A percentile compares a stretch with the other conserved stretches of the same genome.
Evolutionary conservation across 2,113 vertebrate species (phyloP).

Genomic region (Meles meles): DNA sequence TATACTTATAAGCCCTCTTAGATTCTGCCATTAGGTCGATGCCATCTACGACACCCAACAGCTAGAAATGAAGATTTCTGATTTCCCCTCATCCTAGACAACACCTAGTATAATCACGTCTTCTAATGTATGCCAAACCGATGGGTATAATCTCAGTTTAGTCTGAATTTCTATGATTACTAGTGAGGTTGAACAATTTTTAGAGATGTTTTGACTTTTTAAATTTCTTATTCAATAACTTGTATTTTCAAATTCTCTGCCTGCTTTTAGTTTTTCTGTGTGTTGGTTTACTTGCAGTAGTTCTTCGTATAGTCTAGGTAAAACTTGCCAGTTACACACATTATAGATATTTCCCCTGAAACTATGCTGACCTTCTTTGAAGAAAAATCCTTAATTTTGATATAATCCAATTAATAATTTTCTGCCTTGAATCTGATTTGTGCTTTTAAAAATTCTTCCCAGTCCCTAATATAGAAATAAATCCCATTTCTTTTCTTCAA

Average conservation of each 20-base stretch:
- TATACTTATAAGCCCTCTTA: not conserved
- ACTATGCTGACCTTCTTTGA: not conserved
- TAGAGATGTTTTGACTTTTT: not conserved
- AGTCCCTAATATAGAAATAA: too few species aligned
- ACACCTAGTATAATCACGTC: not conserved
- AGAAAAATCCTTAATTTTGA: not conserved
- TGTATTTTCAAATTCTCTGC: not conserved
- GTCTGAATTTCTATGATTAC: not conserved
- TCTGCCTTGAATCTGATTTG: not conserved
- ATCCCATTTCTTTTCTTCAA: too few species aligned
- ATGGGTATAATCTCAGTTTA: not conserved
- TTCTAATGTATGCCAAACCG: not conserved
- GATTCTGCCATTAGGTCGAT: not conserved
- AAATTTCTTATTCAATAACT: not conserved
- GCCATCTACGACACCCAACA: not conserved
- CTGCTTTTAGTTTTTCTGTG: not conserved
- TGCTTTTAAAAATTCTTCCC: too few species aligned
- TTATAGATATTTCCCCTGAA: not conserved
- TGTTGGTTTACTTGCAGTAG: not conserved
- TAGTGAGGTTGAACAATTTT: not conserved
- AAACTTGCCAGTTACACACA: not conserved
- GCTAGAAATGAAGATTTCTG: not conserved
- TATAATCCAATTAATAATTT: not conserved
- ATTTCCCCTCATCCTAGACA: not conserved
- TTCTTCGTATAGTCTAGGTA: not conserved